phyloP scores from a whole-genome alignment of 2,113 vertebrate species.

The Gavia stellata region DNA sequence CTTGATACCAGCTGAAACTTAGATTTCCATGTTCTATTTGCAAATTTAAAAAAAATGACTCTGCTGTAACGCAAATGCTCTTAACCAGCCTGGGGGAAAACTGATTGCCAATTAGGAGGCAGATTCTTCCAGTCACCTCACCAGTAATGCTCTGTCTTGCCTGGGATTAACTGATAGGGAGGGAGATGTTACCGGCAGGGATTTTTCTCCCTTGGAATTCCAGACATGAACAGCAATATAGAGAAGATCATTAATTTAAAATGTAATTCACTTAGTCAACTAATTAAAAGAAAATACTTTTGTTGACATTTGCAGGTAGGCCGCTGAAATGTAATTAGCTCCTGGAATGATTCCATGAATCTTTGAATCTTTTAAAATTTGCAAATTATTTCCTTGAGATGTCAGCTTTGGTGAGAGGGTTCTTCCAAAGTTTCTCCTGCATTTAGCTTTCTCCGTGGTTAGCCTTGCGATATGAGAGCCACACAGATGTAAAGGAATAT shows the following conservation, averaged over 20 bases:
- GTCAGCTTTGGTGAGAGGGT: neutral
- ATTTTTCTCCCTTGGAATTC: slow-evolving; percentile 41
- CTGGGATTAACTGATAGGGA: neutral
- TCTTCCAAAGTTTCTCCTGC: neutral
- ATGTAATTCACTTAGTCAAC: slow-evolving; percentile 27
- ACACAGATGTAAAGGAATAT: neutral
- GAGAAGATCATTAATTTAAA: slow-evolving; percentile 41
- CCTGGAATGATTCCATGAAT: neutral
- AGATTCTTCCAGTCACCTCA: neutral
- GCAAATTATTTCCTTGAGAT: neutral
- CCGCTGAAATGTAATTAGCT: slow-evolving; percentile 36
- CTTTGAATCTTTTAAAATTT: slow-evolving; percentile 10
- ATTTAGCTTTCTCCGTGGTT: neutral
- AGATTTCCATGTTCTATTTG: neutral
- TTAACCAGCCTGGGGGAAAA: neutral
- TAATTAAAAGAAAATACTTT: slow-evolving; percentile 56
- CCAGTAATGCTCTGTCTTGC: neutral
- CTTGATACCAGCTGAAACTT: neutral
- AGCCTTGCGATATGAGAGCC: neutral
- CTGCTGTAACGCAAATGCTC: neutral
- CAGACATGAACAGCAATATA: slow-evolving; percentile 2
- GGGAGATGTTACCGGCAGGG: neutral
- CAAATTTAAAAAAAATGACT: neutral
- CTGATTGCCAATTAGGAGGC: neutral
- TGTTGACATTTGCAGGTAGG: slow-evolving; percentile 44